Base-by-base conservation (phyloP, 2,888 invertebrate species). In the Xiphydria camelus region DNA sequence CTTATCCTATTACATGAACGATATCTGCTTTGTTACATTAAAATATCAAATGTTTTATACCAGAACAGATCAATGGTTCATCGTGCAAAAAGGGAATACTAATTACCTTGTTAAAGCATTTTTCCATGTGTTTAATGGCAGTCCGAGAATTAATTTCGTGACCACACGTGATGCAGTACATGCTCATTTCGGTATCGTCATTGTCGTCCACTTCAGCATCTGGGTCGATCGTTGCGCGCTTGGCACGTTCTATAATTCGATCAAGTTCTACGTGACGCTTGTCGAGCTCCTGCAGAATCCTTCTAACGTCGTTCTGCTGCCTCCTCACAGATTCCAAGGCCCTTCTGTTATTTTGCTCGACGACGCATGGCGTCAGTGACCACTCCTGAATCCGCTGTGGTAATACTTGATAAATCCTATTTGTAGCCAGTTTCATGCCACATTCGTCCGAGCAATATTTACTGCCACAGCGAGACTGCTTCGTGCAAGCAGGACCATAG, bases 121-220 rank as follows among this genome's bases (percentile, higher is more conserved):
- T 94, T 78, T 96, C 97, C 94, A 98, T 94, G 69, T 98, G 98
- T 64, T 92, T 91, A 14, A 96, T 85, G 0, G 95, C 96, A 0
- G 91, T 90, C 41, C 89, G 85, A 1, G 93, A 90, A 72, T 92
- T 90, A 48, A 97, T 89, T 79, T 97, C 96, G 73, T 93, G 93
- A 0, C 97, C 97, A 77, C 98, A 98, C 0, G 96, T 96, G 21
- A 97, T 92, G 75, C 98, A 98, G 73, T 94, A 94, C 83, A 94
- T 91, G 38, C 89, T 91, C 48, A 87, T 85, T 61, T 86, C 86
- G 37, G 83, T 82, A 62, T 86, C 86, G 48, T 88, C 87, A 48
- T 82, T 82, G 29, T 83, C 84, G 22, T 85, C 85, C 33, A 81
- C 78, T 21, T 75, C 75, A 2, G 77, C 72, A 41, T 81, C 81